phyloP scores from a whole-genome alignment of 2,113 vertebrate genomes.

The Eubucco bourcierii region DNA sequence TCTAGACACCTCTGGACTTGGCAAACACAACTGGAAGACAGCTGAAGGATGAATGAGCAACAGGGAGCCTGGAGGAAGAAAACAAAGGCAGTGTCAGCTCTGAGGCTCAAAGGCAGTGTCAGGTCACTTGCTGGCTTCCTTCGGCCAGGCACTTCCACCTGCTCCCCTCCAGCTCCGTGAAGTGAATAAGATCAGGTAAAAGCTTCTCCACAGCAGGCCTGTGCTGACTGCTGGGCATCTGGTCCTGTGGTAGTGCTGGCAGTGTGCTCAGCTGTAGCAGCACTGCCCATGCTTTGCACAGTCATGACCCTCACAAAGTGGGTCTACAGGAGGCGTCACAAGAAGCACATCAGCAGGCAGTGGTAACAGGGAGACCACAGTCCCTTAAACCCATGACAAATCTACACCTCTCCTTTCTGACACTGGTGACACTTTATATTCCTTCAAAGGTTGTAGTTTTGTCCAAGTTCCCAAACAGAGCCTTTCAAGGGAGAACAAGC shows the following conservation, averaged over 20 bases:
- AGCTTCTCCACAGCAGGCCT: background rate
- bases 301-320: background rate
- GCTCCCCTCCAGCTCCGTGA: rapidly evolving
- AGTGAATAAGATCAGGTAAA: background rate
- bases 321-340: background rate
- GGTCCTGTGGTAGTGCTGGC: background rate
- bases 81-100: background rate
- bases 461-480: background rate
- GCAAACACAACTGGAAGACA: background rate
- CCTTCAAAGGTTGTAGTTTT: background rate
- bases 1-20: background rate
- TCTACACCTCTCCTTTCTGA: background rate
- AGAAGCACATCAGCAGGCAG: background rate
- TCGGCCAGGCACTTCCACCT: background rate
- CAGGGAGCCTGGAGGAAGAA: background rate
- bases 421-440: background rate
- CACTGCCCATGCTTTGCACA: background rate
- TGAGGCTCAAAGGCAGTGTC: background rate
- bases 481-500: background rate
- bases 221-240: background rate
- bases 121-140: background rate
- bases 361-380: background rate
- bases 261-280: background rate
- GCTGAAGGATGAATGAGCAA: background rate
- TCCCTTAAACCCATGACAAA: background rate